phyloP scores from a whole-genome alignment of 2,888 invertebrate species.

The Meliscaeva auricollis region DNA sequence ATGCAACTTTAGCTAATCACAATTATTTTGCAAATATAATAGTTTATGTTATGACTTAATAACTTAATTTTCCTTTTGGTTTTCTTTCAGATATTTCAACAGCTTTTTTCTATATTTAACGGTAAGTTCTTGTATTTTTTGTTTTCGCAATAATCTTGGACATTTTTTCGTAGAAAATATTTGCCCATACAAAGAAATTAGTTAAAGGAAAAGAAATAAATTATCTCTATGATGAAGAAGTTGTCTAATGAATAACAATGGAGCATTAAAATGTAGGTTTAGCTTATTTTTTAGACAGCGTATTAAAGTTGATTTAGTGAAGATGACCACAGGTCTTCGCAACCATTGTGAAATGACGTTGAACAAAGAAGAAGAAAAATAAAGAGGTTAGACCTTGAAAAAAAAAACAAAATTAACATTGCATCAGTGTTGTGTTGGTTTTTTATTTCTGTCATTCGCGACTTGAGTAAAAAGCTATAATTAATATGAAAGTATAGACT shows the following conservation, averaged over 20 bases:
- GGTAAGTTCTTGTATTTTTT: conserved; percentile 47
- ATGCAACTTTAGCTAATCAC: neutral
- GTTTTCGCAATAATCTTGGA: conserved; percentile 11
- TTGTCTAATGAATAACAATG: conserved; percentile 45
- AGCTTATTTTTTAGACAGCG: neutral
- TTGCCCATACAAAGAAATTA: neutral
- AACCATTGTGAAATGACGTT: neutral
- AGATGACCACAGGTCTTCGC: conserved; percentile 7
- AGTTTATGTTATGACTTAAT: conserved; percentile 9
- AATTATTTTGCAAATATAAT: conserved; percentile 3
- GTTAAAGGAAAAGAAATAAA: conserved; percentile 23
- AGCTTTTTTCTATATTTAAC: conserved; percentile 32
- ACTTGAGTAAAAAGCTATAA: neutral
- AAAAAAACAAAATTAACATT: neutral
- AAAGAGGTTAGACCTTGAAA: conserved; percentile 15
- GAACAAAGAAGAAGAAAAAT: neutral
- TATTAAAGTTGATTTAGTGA: conserved; percentile 14
- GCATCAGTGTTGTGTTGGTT: neutral
- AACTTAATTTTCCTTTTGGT: conserved; percentile 24
- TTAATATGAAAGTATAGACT: neutral
- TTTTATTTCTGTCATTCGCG: neutral
- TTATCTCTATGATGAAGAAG: conserved; percentile 15
- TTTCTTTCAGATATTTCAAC: conserved; percentile 62
- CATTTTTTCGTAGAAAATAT: conserved; percentile 22
- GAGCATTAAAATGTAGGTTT: conserved; percentile 29